A percentile compares a stretch with the other conserved stretches of the same genome.
These are phyloP conservation scores for Smutsia temminckii DNA, from an alignment of 2,797 vertebrate species.

Conservation along the genomic window DNA sequence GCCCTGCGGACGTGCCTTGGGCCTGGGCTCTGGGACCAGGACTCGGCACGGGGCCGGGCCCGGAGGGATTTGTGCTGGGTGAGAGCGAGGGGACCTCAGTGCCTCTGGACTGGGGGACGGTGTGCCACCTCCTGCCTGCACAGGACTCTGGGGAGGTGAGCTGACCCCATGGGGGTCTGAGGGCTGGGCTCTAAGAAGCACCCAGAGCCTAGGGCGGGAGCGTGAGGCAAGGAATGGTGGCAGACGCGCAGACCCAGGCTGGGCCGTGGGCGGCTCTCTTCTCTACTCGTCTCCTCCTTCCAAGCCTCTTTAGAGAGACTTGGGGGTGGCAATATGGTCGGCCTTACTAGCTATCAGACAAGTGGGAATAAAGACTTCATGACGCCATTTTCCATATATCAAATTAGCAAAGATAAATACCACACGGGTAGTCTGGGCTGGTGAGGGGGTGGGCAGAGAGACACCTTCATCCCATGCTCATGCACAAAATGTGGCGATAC, in stretches of 20 bases:
- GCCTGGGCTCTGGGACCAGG: not conserved
- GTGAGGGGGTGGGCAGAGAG: not conserved
- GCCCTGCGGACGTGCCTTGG: not conserved
- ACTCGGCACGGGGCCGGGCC: not conserved
- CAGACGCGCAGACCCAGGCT: not conserved
- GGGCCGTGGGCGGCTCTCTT: not conserved
- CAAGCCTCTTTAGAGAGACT: not conserved
- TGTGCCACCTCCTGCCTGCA: not conserved
- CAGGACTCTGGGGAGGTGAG: not conserved
- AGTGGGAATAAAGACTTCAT: not conserved
- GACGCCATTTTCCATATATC: not conserved
- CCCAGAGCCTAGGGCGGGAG: not conserved
- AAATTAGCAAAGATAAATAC: not conserved
- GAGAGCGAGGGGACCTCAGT: not conserved
- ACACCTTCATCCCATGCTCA: not conserved
- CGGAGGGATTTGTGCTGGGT: not conserved
- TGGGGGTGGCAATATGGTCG: not conserved
- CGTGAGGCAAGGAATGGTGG: not conserved
- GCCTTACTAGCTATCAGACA: not conserved
- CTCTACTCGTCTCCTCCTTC: not conserved
- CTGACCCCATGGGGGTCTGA: not conserved
- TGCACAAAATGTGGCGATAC: not conserved
- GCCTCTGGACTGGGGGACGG: not conserved
- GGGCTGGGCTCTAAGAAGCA: not conserved
- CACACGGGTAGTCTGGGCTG: not conserved